phyloP scores from a whole-genome alignment of 2,113 vertebrate species.

The Cephalopholis sonnerati region DNA sequence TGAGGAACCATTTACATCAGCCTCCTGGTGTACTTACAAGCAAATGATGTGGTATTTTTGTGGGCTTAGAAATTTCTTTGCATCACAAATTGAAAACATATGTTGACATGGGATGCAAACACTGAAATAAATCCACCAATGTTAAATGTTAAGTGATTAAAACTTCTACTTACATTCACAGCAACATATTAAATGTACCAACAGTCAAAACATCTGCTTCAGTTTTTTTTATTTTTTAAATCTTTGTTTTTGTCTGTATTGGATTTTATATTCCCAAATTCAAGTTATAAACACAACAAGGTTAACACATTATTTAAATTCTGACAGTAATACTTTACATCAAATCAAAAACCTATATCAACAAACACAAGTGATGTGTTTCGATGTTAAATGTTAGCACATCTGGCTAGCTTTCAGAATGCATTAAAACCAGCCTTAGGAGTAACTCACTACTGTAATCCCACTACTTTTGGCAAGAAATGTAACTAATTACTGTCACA shows the following conservation, averaged over 20 bases:
- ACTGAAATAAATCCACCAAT: slow-evolving; percentile 10
- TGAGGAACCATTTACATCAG: slow-evolving; percentile 15
- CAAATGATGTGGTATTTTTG: background rate
- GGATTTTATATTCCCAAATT: background rate
- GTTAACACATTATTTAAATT: background rate
- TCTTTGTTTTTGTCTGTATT: background rate
- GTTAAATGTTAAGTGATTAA: background rate
- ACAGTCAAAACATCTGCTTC: background rate
- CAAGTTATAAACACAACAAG: background rate
- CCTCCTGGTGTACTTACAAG: slow-evolving; percentile 30
- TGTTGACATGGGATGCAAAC: slow-evolving; percentile 7
- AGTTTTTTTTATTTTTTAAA: background rate
- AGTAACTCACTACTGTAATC: too few relatives aligned
- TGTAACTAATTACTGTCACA: too few relatives aligned
- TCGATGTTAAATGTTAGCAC: background rate
- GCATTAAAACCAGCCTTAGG: too few relatives aligned
- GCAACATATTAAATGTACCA: background rate
- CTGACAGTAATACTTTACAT: background rate
- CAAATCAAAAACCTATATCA: background rate
- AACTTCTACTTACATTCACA: background rate
- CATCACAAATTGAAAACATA: slow-evolving; percentile 4
- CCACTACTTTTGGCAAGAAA: too few relatives aligned
- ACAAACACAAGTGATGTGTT: background rate
- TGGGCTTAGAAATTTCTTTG: background rate
- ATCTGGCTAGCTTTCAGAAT: background rate